A percentile compares a stretch with the other conserved stretches of the same genome.
Conservation (phyloP, 2,888 invertebrate species). For the Ochropacha duplaris region DNA sequence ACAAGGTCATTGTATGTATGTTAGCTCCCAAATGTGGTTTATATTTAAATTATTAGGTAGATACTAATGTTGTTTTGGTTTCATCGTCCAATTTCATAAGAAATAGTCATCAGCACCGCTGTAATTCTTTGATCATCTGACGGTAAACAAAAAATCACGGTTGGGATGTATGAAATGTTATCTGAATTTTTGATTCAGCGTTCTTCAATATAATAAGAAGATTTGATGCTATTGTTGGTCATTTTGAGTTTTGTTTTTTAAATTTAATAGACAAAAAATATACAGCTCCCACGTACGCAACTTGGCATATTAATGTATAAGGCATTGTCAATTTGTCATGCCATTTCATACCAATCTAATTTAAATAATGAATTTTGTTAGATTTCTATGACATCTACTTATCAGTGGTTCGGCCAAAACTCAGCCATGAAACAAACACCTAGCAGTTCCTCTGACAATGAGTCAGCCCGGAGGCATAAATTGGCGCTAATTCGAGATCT, state of each 20-base stretch:
- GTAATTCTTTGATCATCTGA: not conserved
- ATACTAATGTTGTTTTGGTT: not conserved
- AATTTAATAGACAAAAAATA: too few relatives aligned
- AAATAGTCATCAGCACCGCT: not conserved
- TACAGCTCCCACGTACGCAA: not conserved
- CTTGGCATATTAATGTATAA: too few relatives aligned
- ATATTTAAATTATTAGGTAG: not conserved
- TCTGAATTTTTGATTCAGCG: not conserved
- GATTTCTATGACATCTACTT: not conserved
- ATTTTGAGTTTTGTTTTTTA: too few relatives aligned
- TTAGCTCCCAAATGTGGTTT: not conserved
- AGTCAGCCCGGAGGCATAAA: constrained; percentile 76
- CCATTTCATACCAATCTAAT: not conserved
- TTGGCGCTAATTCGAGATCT: constrained; percentile 80
- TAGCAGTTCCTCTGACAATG: constrained; percentile 40
- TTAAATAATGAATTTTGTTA: too few relatives aligned
- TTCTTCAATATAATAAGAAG: not conserved
- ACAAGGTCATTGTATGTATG: constrained; percentile 10
- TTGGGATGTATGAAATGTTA: not conserved
- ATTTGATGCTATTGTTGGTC: not conserved
- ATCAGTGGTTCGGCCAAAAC: not conserved
- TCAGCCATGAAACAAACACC: constrained; percentile 22
- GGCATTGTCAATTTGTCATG: too few relatives aligned
- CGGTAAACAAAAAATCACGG: not conserved
- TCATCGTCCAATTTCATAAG: not conserved